Conservation (phyloP, 2,888 invertebrate species). For the Caenorhabditis panamensis region DNA sequence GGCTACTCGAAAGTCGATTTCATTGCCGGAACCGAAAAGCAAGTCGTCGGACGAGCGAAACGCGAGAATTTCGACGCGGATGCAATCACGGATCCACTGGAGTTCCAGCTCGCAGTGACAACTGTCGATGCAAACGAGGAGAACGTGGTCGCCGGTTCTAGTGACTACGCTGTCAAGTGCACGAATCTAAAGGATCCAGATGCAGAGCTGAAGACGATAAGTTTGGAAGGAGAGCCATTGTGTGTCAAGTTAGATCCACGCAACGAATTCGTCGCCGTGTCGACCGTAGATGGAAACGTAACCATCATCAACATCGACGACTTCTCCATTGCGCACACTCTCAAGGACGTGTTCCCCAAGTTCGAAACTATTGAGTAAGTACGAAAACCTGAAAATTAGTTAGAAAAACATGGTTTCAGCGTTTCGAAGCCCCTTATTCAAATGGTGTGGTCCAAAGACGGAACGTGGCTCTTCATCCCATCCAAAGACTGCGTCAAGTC, state of each 20-base stretch:
- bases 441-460: constrained; percentile 55
- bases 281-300: constrained; percentile 61
- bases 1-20: constrained; percentile 48
- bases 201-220: constrained; percentile 27
- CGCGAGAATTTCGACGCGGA: constrained; percentile 23
- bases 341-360: constrained; percentile 45
- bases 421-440: constrained; percentile 38
- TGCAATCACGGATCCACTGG: constrained; percentile 24
- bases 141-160: constrained; percentile 56
- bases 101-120: constrained; percentile 56
- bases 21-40: constrained; percentile 37
- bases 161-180: constrained; percentile 55
- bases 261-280: constrained; percentile 55
- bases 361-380: constrained; percentile 59
- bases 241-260: constrained; percentile 55
- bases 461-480: constrained; percentile 54
- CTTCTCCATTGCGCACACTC: constrained; percentile 24
- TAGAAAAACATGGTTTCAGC: no score
- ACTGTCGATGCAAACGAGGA: constrained; percentile 47
- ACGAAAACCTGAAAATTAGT: no score
- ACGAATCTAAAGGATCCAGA: constrained; percentile 9
- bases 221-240: constrained; percentile 46
- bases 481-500: constrained; percentile 53
- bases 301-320: constrained; percentile 37
- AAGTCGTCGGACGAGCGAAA: constrained; percentile 46